Evolutionary conservation across 1,140 invertebrate species (phyloP).

Genomic region (Octopus sinensis): DNA sequence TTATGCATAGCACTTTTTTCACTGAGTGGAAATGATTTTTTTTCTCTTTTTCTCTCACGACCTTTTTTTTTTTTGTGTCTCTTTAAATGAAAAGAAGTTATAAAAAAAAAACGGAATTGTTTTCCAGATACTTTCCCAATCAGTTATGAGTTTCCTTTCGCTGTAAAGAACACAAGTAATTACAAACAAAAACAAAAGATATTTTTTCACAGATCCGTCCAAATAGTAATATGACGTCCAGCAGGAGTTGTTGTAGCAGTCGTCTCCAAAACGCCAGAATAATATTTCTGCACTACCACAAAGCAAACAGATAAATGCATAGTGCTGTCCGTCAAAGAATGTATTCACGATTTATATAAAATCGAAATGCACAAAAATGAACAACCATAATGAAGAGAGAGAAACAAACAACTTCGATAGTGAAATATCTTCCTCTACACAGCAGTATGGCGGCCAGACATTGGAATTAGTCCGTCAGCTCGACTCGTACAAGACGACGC

Average conservation of each 20-base stretch:
- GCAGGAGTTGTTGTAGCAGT: not conserved
- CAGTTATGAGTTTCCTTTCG: not conserved
- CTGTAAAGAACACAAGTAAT: not conserved
- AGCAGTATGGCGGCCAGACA: constrained; percentile 5
- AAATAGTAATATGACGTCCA: not conserved
- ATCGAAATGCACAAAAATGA: not conserved
- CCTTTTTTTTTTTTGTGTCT: not conserved
- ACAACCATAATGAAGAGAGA: not conserved
- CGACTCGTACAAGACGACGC: too few relatives aligned
- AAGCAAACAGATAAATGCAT: not conserved
- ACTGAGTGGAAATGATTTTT: not conserved
- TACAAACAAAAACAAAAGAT: not conserved
- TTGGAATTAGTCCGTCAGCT: not conserved
- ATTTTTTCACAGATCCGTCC: not conserved
- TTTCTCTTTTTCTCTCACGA: not conserved
- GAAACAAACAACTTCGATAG: not conserved
- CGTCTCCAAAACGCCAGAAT: not conserved
- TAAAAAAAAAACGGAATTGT: not conserved
- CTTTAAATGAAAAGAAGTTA: not conserved
- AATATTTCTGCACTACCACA: not conserved
- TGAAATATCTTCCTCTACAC: not conserved
- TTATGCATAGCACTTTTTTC: not conserved
- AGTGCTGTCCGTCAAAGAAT: not conserved
- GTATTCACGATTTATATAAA: constrained; percentile 7
- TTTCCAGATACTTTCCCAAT: not conserved